Percentiles rank a stretch among this genome's conserved stretches.
phyloP scores from a whole-genome alignment of 2,113 vertebrate genomes.

The Planiliza haematocheilus region DNA sequence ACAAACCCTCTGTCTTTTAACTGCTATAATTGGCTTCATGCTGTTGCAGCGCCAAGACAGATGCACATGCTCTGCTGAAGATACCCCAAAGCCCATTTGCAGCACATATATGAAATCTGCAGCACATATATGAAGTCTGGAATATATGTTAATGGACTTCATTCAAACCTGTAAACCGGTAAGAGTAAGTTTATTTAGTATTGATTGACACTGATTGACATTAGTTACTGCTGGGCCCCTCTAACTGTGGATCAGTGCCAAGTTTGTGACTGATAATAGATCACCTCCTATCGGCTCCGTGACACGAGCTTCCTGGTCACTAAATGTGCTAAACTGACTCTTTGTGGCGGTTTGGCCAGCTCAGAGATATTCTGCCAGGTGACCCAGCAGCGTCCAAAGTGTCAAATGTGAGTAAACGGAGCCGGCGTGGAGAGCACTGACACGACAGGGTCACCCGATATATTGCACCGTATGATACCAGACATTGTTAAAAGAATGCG shows the following conservation, averaged over 20 bases:
- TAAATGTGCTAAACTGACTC: slow-evolving; percentile 52
- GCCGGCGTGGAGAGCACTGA: not conserved
- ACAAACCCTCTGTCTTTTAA: slow-evolving; percentile 84
- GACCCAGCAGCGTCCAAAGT: slow-evolving; percentile 2
- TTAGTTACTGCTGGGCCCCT: not conserved
- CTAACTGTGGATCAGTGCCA: slow-evolving; percentile 27
- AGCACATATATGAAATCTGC: slow-evolving; percentile 16
- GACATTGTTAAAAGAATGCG: not conserved
- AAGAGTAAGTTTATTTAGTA: no score
- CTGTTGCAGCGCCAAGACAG: slow-evolving; percentile 79
- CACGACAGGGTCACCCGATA: not conserved
- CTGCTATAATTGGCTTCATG: slow-evolving; percentile 85
- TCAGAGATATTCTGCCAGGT: not conserved
- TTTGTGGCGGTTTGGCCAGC: slow-evolving; percentile 14
- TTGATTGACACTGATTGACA: not conserved
- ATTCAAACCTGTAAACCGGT: no score
- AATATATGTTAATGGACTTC: not conserved
- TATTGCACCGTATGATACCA: not conserved
- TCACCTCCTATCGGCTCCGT: slow-evolving; percentile 33
- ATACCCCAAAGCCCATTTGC: slow-evolving; percentile 42
- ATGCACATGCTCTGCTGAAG: slow-evolving; percentile 77
- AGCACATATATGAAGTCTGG: slow-evolving; percentile 12
- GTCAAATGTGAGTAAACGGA: slow-evolving; percentile 8
- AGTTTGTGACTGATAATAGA: slow-evolving; percentile 44
- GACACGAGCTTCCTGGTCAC: slow-evolving; percentile 19